Base-by-base conservation (phyloP, 2,113 vertebrate genomes). In the Pycnonotus jocosus region DNA sequence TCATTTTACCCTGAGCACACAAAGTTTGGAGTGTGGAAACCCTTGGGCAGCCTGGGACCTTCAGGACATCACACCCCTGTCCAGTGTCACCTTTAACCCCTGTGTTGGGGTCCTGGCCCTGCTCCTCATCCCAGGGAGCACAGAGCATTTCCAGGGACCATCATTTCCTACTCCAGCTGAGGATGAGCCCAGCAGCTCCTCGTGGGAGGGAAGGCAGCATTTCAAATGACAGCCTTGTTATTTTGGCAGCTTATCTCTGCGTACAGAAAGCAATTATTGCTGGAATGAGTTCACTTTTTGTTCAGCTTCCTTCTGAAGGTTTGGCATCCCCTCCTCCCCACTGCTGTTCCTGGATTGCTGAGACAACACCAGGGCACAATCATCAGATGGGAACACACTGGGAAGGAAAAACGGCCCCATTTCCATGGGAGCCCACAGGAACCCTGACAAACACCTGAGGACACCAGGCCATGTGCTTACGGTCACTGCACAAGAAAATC, bases 231-330 rank as follows among this genome's bases (percentile, higher is more conserved):
- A 88, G 69, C 1, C 87, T 78, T 89, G 89, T 95, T 95, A 66
- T 93, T 94, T 83, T 93, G 91, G 95, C 91, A 96, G 91, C 89
- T 96, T 94, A 96, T 96, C 94, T 97, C 85, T 78, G 81, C 57
- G 44, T 82, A 93, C 93, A 96, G 93, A 97, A 95, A 95, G 79
- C 95, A 96, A 95, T 97, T 96, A 95, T 92, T 94, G 81, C 82
- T 90, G 73, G 91, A 70, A 92, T 85, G 65, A 61, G 33, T 79
- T 94, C 58, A 4, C 57, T 69, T 95, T 73, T 74, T 91, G 81
- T 92, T 92, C 88, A 72, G 95, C 83, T 93, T 38, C 35, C 2
- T 88, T 96, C 74, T 56, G 53, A 80, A 92, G 88, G 13, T 76
- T 84, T 40, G 64, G 51, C 83, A 87, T 33, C 53, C 58, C 73